phyloP scores from a whole-genome alignment of 2,888 invertebrate genomes.

The Macrosiphum euphorbiae region DNA sequence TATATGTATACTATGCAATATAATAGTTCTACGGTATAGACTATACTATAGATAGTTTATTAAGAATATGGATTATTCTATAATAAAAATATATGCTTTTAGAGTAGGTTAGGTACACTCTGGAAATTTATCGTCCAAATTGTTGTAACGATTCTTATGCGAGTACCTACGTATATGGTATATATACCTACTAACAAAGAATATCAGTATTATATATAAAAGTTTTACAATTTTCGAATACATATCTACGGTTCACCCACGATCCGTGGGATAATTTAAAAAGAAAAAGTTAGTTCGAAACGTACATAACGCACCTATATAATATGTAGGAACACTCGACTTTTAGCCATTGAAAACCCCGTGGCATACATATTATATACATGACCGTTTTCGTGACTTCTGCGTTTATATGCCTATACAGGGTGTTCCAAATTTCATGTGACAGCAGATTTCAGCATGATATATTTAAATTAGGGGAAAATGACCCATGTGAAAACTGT shows the following conservation, averaged over 20 bases:
- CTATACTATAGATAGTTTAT: neutral
- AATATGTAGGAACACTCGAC: neutral
- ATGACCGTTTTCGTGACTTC: neutral
- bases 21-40: neutral
- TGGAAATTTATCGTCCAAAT: conserved; percentile 43
- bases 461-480: too few species aligned
- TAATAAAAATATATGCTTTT: neutral
- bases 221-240: conserved; percentile 51
- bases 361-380: neutral
- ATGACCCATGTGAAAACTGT: too few species aligned
- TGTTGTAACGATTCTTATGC: conserved; percentile 33
- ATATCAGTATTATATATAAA: conserved; percentile 25
- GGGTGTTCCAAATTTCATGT: too few species aligned
- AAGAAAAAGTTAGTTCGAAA: conserved; percentile 30
- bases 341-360: conserved; percentile 32
- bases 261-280: conserved; percentile 45
- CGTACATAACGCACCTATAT: neutral
- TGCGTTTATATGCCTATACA: neutral
- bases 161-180: neutral
- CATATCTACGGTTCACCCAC: neutral
- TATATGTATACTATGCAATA: neutral
- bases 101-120: neutral
- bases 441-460: too few species aligned
- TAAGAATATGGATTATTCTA: neutral
- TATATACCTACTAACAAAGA: neutral